Base-by-base conservation (phyloP, 2,888 invertebrate species). In the Diloba caeruleocephala region DNA sequence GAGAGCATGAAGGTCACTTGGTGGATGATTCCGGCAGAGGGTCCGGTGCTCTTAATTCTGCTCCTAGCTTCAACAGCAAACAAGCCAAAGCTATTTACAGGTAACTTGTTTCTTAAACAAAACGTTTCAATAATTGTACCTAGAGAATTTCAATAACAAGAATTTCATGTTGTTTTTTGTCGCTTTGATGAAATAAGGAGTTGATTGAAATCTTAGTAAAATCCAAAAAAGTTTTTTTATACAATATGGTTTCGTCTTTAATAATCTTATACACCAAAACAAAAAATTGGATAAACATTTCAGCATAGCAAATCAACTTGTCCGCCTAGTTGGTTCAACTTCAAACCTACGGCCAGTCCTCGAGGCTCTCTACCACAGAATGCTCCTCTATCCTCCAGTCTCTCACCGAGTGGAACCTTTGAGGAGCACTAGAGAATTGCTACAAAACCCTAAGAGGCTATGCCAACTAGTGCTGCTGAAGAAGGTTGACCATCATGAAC, bases 311-410 rank as follows among this genome's bases (percentile, higher is more conserved):
- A 97, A 97, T 45, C 97, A 98, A 81, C 91, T 99, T 46, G 96
- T 98, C 0, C 95, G 98, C 9, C 91, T 98, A 28, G 98, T 98
- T 0, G 99, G 98, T 0, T 96, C 97, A 26, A 97, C 98, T 15
- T 96, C 97, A 0, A 96, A 96, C n/a, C 89, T 99, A 36, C 94
- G 98, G 9, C 98, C 98, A 6, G 98, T 98, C 31, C 89, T 99
- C 33, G 98, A 98, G 83, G 98, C 98, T 0, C 94, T 99, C 1
- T 98, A 98, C 82, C 98, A 99, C 86, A 95, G 98, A 48, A 98
- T 98, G 96, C 89, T 98, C 2, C 94, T 98, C 0, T 96, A 98
- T 86, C 98, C 98, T 10, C 97, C 97, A 0, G 96, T 97, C 0
- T 95, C 96, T 31, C 97, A 98, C 82, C 94, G 98, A 31, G 94